Percentiles rank a stretch among this genome's conserved stretches.
Conservation (phyloP, 2,113 vertebrate species). For the Halichoeres trimaculatus region DNA sequence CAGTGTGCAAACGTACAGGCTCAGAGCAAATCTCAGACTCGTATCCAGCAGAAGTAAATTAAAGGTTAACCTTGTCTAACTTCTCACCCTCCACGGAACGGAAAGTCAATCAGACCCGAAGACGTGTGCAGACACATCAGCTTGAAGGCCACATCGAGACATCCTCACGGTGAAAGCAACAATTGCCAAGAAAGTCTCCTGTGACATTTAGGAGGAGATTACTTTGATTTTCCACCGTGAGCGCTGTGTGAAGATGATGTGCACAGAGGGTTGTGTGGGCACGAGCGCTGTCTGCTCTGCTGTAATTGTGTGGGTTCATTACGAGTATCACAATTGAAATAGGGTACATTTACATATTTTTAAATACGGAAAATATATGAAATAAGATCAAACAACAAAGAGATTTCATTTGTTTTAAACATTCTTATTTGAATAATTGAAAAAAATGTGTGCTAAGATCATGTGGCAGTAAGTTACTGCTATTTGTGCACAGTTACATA, state of each 20-base stretch:
- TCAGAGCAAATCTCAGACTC: conserved; percentile 19
- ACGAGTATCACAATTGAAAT: conserved; percentile 30
- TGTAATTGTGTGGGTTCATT: conserved; percentile 39
- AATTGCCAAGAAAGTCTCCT: conserved; percentile 44
- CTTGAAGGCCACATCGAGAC: conserved; percentile 53
- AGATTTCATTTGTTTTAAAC: not conserved
- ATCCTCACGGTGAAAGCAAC: conserved; percentile 18
- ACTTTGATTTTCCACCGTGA: conserved; percentile 50
- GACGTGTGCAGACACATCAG: conserved; percentile 48
- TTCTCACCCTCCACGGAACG: conserved; percentile 41
- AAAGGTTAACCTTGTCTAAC: conserved; percentile 52
- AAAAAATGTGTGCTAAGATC: too few species aligned
- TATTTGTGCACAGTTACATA: too few species aligned
- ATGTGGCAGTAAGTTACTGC: too few species aligned
- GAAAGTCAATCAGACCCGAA: conserved; percentile 56
- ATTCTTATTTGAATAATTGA: too few species aligned
- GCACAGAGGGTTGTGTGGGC: conserved; percentile 59
- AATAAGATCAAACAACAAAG: not conserved
- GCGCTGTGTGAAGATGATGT: conserved; percentile 29
- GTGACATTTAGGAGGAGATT: conserved; percentile 61
- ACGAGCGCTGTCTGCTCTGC: conserved; percentile 37
- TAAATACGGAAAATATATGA: not conserved
- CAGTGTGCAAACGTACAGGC: conserved; percentile 13
- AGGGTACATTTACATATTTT: not conserved
- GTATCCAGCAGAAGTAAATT: conserved; percentile 26